Percentiles rank a stretch among this genome's conserved stretches.
Conservation (phyloP, 2,888 invertebrate genomes). For the Neoaliturus tenellus region DNA sequence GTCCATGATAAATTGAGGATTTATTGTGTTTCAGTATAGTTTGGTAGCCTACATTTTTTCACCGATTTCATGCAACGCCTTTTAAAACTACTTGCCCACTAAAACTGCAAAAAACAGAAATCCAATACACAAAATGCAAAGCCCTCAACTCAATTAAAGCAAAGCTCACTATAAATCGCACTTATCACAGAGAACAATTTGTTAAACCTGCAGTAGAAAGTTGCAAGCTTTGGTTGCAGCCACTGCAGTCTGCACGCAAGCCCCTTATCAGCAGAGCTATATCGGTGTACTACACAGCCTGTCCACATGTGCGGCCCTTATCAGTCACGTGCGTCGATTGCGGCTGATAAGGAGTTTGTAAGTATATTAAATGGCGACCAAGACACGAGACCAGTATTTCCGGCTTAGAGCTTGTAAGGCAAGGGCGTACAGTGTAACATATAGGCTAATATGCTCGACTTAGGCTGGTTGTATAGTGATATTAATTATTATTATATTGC, state of each 20-base stretch:
- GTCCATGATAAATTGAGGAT: too few relatives aligned
- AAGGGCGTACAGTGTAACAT: too few relatives aligned
- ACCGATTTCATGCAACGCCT: too few relatives aligned
- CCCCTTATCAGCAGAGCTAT: neutral
- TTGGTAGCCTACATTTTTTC: too few relatives aligned
- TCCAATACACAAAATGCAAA: neutral
- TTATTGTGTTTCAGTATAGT: too few relatives aligned
- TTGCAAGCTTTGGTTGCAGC: neutral
- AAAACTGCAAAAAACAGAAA: too few relatives aligned
- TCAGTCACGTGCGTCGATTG: neutral
- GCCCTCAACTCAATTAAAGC: too few relatives aligned
- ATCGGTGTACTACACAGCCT: neutral
- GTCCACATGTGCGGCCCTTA: constrained; percentile 13
- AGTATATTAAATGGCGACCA: neutral
- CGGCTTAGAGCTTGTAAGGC: too few relatives aligned
- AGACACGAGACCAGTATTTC: neutral
- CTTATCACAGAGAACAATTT: neutral
- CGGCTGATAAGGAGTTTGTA: neutral
- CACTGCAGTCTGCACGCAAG: neutral
- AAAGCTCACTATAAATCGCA: neutral
- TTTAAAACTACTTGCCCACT: too few relatives aligned
- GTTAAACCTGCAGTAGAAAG: neutral
- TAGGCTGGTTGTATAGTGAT: too few relatives aligned
- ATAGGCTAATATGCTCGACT: too few relatives aligned
- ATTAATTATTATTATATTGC: too few relatives aligned